phyloP scores from a whole-genome alignment of 2,797 vertebrate species.

The Balearica regulorum region DNA sequence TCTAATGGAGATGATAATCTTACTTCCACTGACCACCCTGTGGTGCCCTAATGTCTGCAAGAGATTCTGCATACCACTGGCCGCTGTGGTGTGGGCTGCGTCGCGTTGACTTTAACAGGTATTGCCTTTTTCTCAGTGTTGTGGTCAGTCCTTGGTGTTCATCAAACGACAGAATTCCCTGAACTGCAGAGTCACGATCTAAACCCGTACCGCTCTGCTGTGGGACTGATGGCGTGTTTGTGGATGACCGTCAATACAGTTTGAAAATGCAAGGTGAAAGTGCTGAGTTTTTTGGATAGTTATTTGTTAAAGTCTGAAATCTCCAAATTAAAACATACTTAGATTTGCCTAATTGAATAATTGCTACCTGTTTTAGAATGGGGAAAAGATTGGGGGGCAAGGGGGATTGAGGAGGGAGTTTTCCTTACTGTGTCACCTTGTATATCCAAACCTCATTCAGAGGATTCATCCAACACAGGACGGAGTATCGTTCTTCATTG shows the following conservation, averaged over 20 bases:
- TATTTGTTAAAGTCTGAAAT: background rate
- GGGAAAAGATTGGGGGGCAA: background rate
- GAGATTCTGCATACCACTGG: constrained; percentile 22
- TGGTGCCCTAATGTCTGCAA: constrained; percentile 67
- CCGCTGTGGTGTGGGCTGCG: constrained; percentile 53
- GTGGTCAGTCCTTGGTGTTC: background rate
- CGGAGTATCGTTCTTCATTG: background rate
- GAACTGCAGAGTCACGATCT: background rate
- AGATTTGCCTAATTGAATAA: background rate
- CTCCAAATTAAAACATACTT: background rate
- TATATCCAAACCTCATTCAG: background rate
- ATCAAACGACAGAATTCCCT: background rate
- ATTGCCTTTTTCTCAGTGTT: background rate
- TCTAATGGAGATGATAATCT: constrained; percentile 57
- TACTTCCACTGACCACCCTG: constrained; percentile 48
- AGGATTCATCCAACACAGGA: background rate
- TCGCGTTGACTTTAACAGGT: background rate
- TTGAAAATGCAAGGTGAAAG: background rate
- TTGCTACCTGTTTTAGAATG: accelerated
- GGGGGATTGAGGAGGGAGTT: background rate
- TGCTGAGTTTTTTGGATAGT: background rate
- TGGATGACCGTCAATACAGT: background rate
- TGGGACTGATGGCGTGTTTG: accelerated
- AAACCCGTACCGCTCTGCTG: background rate
- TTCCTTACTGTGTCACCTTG: background rate